phyloP scores from a whole-genome alignment of 2,113 vertebrate species.

The Eublepharis macularius region DNA sequence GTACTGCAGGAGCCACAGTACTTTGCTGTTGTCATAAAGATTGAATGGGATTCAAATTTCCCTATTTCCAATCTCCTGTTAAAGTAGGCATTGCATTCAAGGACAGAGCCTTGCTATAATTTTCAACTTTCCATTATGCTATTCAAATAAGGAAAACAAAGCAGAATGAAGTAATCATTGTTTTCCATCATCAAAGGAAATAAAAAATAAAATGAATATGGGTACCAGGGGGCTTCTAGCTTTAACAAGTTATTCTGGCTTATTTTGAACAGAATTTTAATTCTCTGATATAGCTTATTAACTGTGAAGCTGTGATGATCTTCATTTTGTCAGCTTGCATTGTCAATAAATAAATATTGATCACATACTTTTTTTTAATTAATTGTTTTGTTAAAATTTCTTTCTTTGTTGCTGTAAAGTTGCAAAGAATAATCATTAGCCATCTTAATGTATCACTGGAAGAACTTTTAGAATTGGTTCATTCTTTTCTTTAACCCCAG shows the following conservation, averaged over 20 bases:
- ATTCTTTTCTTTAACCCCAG: neutral
- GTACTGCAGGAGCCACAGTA: neutral
- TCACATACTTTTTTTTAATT: conserved; percentile 53
- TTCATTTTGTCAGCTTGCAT: conserved; percentile 37
- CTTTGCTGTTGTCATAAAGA: neutral
- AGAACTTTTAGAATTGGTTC: conserved; percentile 14
- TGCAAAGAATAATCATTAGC: conserved; percentile 46
- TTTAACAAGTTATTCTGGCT: neutral
- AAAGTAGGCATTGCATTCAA: conserved; percentile 24
- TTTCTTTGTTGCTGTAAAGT: conserved; percentile 53
- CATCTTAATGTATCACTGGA: neutral
- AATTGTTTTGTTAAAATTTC: conserved; percentile 58
- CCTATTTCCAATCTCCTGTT: neutral
- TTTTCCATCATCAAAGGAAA: neutral
- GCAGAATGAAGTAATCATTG: conserved; percentile 34
- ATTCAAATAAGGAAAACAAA: conserved; percentile 47
- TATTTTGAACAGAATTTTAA: conserved; percentile 27
- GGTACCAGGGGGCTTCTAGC: conserved; percentile 24
- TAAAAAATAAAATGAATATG: conserved; percentile 6
- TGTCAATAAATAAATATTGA: conserved; percentile 56
- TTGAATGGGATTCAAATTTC: neutral
- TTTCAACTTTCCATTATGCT: neutral
- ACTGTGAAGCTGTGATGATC: conserved; percentile 44
- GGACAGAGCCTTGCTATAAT: conserved; percentile 25
- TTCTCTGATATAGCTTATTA: conserved; percentile 48